Conservation (phyloP, 1,140 invertebrate species). For the Lasioglossum albipes region DNA sequence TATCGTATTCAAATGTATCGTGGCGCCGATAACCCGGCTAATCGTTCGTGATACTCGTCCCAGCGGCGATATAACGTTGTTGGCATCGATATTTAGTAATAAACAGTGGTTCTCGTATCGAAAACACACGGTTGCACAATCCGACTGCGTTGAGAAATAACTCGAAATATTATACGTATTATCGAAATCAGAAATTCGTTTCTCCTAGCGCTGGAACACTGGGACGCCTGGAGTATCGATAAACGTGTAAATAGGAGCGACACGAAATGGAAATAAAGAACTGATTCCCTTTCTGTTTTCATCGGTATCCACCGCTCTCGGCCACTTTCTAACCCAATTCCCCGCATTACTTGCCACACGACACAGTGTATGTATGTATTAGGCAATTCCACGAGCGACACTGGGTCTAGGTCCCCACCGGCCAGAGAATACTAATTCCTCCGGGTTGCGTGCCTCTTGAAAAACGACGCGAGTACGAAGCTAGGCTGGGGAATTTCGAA, state of each 20-base stretch:
- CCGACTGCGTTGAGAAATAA: too few species aligned
- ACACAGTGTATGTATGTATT: constrained; percentile 60
- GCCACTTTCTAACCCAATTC: constrained; percentile 70
- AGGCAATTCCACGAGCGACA: constrained; percentile 60
- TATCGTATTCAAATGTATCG: neutral
- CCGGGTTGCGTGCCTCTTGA: constrained; percentile 40
- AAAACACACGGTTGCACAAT: neutral
- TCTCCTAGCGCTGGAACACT: too few species aligned
- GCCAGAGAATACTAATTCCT: constrained; percentile 58
- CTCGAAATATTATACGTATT: too few species aligned
- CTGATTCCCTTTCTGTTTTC: constrained; percentile 14
- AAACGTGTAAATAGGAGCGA: too few species aligned
- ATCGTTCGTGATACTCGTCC: neutral
- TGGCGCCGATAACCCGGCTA: neutral
- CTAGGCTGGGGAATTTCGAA: neutral
- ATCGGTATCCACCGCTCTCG: neutral
- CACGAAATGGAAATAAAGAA: too few species aligned
- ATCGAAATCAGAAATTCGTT: too few species aligned
- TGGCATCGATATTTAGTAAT: neutral
- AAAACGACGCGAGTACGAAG: constrained; percentile 34
- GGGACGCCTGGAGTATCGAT: too few species aligned
- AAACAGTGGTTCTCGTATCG: neutral
- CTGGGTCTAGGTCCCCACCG: constrained; percentile 64
- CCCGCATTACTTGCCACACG: constrained; percentile 45
- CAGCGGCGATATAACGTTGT: neutral